phyloP scores from a whole-genome alignment of 2,113 vertebrate genomes.

The Phrynosoma blainvillii region DNA sequence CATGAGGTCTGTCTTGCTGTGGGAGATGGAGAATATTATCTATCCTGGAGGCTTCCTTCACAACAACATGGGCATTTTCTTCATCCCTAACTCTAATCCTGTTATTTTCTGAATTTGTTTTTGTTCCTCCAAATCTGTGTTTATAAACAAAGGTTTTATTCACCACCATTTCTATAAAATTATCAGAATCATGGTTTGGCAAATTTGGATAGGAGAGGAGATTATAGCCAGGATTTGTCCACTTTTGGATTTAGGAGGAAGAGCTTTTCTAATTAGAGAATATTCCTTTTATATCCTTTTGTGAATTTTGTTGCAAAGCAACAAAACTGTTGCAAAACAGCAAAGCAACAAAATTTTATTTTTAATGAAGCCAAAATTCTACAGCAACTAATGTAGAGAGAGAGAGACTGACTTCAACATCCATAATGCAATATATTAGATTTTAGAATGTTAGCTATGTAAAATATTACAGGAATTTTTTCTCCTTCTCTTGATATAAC shows the following conservation, averaged over 20 bases:
- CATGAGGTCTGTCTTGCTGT: too few relatives aligned
- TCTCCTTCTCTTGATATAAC: slow-evolving; percentile 90
- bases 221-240: background rate
- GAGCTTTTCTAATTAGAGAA: background rate
- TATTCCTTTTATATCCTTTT: background rate
- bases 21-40: too few relatives aligned
- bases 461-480: slow-evolving; percentile 79
- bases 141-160: background rate
- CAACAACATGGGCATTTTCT: too few relatives aligned
- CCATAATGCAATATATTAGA: slow-evolving; percentile 5
- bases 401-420: background rate
- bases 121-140: too few relatives aligned
- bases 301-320: background rate
- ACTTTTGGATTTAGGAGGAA: too few relatives aligned
- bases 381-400: background rate
- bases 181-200: background rate
- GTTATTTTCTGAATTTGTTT: too few relatives aligned
- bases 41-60: too few relatives aligned
- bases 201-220: background rate
- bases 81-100: too few relatives aligned
- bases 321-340: background rate
- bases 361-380: background rate
- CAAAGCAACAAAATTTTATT: background rate
- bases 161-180: background rate
- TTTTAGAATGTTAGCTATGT: background rate